These are phyloP conservation scores for Phyto melanocephala DNA, from an alignment of 2,888 invertebrate genomes.

Conservation along the genomic window DNA sequence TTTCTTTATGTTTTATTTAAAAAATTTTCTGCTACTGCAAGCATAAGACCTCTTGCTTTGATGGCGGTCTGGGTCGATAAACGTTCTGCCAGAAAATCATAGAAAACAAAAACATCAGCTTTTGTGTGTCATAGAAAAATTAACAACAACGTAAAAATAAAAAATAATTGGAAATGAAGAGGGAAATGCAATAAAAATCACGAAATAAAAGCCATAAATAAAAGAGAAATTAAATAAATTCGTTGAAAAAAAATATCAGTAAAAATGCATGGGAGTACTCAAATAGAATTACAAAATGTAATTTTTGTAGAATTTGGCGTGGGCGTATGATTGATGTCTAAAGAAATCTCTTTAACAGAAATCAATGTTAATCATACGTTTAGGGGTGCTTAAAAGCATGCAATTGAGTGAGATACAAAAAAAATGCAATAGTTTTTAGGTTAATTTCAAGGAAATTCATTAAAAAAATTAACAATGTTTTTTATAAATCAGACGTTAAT, in stretches of 20 bases:
- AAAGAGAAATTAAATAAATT: slow-evolving; percentile 21
- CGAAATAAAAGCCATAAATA: background rate
- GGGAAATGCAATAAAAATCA: slow-evolving; percentile 2
- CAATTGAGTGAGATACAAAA: too few relatives aligned
- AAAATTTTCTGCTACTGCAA: slow-evolving; percentile 51
- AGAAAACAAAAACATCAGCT: background rate
- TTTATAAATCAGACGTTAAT: too few relatives aligned
- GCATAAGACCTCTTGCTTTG: slow-evolving; percentile 66
- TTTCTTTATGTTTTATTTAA: slow-evolving; percentile 1
- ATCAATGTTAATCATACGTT: slow-evolving; percentile 56
- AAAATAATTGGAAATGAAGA: slow-evolving; percentile 24
- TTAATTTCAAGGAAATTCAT: background rate
- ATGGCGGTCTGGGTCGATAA: slow-evolving; percentile 68
- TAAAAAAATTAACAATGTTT: background rate
- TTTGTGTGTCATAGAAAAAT: slow-evolving; percentile 38
- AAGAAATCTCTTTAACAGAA: background rate
- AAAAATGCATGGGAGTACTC: background rate
- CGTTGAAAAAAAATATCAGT: background rate
- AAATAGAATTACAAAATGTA: background rate
- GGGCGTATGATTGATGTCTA: slow-evolving; percentile 51
- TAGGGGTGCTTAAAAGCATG: background rate
- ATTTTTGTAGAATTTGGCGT: background rate
- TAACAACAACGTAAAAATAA: background rate
- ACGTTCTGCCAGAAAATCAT: slow-evolving; percentile 16
- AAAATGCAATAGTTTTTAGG: background rate